Evolutionary conservation across 2,797 vertebrate genomes (phyloP).

Genomic region (Sebastes goodei): DNA sequence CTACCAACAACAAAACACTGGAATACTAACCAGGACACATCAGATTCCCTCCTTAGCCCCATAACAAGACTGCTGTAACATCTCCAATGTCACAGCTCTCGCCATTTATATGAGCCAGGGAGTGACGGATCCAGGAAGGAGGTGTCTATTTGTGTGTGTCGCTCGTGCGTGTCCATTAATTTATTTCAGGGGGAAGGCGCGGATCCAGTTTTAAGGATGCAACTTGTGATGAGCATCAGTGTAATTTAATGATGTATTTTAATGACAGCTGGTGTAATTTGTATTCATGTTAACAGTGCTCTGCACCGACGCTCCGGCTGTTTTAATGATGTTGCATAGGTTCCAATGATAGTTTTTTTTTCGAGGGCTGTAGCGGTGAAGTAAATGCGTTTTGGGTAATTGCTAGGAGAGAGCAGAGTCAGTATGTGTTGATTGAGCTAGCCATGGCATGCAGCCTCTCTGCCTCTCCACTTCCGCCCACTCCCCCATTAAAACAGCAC

Average conservation of each 20-base stretch:
- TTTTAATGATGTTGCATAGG: slow-evolving; percentile 61
- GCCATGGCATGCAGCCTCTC: slow-evolving; percentile 34
- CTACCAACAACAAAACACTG: slow-evolving; percentile 49
- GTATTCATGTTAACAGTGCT: slow-evolving; percentile 44
- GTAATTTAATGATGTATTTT: slow-evolving; percentile 55
- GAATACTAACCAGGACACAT: slow-evolving; percentile 56
- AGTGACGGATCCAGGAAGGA: slow-evolving; percentile 22
- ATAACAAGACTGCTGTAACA: slow-evolving; percentile 37
- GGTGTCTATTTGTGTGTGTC: background rate
- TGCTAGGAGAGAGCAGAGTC: slow-evolving; percentile 51
- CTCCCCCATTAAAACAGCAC: slow-evolving; percentile 58
- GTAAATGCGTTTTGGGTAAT: slow-evolving; percentile 64
- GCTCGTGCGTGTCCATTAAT: background rate
- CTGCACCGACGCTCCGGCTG: slow-evolving; percentile 21
- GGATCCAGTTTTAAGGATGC: slow-evolving; percentile 18
- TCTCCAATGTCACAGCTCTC: slow-evolving; percentile 24
- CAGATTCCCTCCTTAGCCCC: slow-evolving; percentile 20
- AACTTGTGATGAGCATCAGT: slow-evolving; percentile 42
- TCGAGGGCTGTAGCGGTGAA: slow-evolving; percentile 25
- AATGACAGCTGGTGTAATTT: slow-evolving; percentile 54
- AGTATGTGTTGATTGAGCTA: slow-evolving; percentile 52
- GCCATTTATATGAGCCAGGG: slow-evolving; percentile 12
- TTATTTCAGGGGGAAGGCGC: slow-evolving; percentile 16
- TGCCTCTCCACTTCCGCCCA: slow-evolving; percentile 54
- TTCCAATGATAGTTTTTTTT: slow-evolving; percentile 35